Evolutionary conservation across 2,113 vertebrate genomes (phyloP), one percentile per base, ranked within the genome.

Genomic region (Pseudopipra pipra): DNA sequence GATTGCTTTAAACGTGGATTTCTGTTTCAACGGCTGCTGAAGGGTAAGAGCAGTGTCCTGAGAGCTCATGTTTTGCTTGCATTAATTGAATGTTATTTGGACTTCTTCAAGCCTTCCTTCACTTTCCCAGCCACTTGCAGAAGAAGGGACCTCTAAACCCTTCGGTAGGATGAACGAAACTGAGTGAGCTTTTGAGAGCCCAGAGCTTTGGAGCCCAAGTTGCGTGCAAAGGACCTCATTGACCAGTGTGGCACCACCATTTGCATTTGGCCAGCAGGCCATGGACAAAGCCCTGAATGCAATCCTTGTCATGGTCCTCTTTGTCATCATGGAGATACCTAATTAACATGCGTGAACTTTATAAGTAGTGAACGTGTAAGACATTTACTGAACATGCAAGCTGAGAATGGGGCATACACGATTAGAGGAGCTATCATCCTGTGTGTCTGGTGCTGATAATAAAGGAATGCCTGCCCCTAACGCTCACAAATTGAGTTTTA

Each of bases 291-390:
- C 92, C 5, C 92, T 98, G 30, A 98, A 95, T 12, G 8, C 67
- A 46, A 67, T 98, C 52, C 83, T 94, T 75, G 41, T 98, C 2
- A 0, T 96, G 55, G 97, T 98, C 87, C 95, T 99, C 66, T 95
- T 98, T 3, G 2, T 98, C 75, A 89, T 98, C 49, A 98, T 98
- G 99, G 98, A 99, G 83, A 85, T 98, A 78, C 97, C 51, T 52
- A 9, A 52, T 52, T 52, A 52, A 52, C 25, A 16, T 27, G 25
- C 9, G 8, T 52, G 51, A 52, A 52, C 51, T 52, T 52, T 52
- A 3, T 52, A 52, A 28, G 25, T 28, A 52, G 51, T 52, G 51
- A 27, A 16, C 9, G 25, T 15, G 51, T 28, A 27, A 51, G 49
- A 51, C 25, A 51, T 51, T 27, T 27, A 51, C 49, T 51, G 24